Percentiles rank a stretch among this genome's conserved stretches.
These are phyloP conservation scores for Brenthis ino DNA, from an alignment of 2,888 invertebrate species.

Conservation along the genomic window DNA sequence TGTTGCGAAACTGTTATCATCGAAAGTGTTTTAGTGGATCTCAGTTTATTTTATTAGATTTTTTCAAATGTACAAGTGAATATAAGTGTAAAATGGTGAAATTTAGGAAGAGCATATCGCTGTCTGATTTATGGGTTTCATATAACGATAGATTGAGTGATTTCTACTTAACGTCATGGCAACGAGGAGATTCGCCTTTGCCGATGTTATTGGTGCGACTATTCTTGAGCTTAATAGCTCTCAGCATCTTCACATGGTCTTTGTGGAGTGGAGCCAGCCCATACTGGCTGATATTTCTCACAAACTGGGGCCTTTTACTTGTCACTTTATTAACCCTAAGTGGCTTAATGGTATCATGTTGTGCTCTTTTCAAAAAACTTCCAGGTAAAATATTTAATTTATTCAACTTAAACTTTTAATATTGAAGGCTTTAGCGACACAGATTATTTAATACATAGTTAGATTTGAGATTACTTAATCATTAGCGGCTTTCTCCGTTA, in stretches of 20 bases:
- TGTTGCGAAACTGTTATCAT: constrained; percentile 48
- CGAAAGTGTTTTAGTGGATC: constrained; percentile 3
- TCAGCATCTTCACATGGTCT: constrained; percentile 64
- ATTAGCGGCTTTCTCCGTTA: no score
- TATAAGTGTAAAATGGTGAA: constrained; percentile 59
- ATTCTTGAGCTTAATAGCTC: constrained; percentile 50
- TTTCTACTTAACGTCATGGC: constrained; percentile 74
- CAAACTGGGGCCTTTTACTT: constrained; percentile 72
- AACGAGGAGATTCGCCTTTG: constrained; percentile 65
- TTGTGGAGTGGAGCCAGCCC: constrained; percentile 48
- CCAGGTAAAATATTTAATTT: constrained; percentile 51
- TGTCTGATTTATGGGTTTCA: constrained; percentile 68
- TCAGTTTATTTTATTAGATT: constrained; percentile 7
- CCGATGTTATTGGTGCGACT: constrained; percentile 63
- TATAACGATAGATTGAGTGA: constrained; percentile 64
- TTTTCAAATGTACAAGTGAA: constrained; percentile 22
- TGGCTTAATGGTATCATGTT: constrained; percentile 57
- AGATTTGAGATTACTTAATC: no score
- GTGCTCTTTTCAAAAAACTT: constrained; percentile 49
- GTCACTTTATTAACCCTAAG: constrained; percentile 54
- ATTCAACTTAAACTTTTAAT: constrained; percentile 1
- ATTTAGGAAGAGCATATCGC: constrained; percentile 58
- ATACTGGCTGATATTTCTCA: constrained; percentile 68
- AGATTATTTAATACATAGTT: no score
- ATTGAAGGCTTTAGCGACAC: no score